Evolutionary conservation across 2,113 vertebrate genomes (phyloP).

Genomic region (Oncorhynchus keta): DNA sequence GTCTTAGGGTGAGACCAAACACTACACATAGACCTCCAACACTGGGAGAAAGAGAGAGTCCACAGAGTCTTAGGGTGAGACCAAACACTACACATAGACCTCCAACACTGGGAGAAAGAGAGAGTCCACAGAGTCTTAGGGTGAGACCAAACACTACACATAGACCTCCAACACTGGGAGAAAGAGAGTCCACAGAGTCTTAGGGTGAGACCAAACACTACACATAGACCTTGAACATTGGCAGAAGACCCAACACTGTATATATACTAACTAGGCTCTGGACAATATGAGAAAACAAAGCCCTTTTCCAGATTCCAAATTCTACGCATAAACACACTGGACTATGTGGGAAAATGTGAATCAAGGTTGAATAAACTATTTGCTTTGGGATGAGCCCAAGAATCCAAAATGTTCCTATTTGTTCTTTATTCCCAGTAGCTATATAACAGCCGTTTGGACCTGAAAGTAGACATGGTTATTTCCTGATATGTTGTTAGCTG

Average conservation of each 20-base stretch:
- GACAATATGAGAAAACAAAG: neutral
- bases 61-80: too few relatives aligned
- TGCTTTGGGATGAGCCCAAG: conserved; percentile 37
- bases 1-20: too few relatives aligned
- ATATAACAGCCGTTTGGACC: conserved; percentile 44
- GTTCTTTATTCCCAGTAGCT: conserved; percentile 17
- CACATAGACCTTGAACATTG: neutral
- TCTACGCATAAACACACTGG: conserved; percentile 18
- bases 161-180: neutral
- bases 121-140: neutral
- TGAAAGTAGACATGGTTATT: conserved; percentile 44
- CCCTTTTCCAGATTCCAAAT: conserved; percentile 6
- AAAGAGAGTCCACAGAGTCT: neutral
- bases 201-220: neutral
- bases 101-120: neutral
- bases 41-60: neutral
- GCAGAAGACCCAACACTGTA: neutral
- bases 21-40: neutral
- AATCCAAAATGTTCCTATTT: conserved; percentile 18
- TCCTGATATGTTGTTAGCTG: conserved; percentile 46
- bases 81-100: neutral
- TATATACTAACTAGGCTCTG: conserved; percentile 11
- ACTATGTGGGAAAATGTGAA: conserved; percentile 23
- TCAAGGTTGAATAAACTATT: conserved; percentile 31
- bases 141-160: neutral